Evolutionary conservation across 2,888 invertebrate species (phyloP), one percentile per base, ranked within the genome.

Genomic region (Drosophila bunnanda): DNA sequence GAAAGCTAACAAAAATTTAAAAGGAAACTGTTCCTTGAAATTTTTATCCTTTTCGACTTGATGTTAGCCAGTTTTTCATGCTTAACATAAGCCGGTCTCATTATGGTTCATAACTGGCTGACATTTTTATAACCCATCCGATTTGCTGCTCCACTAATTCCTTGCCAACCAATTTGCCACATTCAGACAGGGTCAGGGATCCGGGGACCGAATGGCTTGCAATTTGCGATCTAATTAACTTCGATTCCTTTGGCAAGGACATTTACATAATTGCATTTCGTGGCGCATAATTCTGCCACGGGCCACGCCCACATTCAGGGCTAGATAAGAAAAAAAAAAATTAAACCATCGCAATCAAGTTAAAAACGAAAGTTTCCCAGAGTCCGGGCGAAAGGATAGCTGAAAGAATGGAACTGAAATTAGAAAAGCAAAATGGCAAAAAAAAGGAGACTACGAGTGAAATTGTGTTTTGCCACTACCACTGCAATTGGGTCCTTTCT

Each of bases 181-280:
- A 76, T 76, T 78, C 59, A 52, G 50, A 32, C 30, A 54, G 57
- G 50, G 52, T 54, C 64, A 41, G 48, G 52, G 44, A 62, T 62
- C 53, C 34, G 53, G 79, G 79, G 71, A 72, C 68, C 73, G 79
- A 80, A 79, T 83, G 76, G 76, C 81, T 73, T 74, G 78, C 79
- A 78, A 78, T 79, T 82, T 79, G 80, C 75, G 76, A 86, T 82
- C 86, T 82, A 86, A 85, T 85, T 85, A 85, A 86, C 85, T 85
- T 85, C 86, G 85, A 85, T 85, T 84, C 79, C 64, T 72, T 73
- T 69, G 56, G 79, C 76, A 73, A 75, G 66, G 84, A 80, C 86
- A 86, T 85, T 86, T 84, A 86, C 86, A 86, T 85, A 85, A 85
- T 86, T 82, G 84, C 84, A 86, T 83, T 80, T 79, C 61, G 77